Base-by-base conservation (phyloP, 2,797 vertebrate genomes). In the Sarcoramphus papa region DNA sequence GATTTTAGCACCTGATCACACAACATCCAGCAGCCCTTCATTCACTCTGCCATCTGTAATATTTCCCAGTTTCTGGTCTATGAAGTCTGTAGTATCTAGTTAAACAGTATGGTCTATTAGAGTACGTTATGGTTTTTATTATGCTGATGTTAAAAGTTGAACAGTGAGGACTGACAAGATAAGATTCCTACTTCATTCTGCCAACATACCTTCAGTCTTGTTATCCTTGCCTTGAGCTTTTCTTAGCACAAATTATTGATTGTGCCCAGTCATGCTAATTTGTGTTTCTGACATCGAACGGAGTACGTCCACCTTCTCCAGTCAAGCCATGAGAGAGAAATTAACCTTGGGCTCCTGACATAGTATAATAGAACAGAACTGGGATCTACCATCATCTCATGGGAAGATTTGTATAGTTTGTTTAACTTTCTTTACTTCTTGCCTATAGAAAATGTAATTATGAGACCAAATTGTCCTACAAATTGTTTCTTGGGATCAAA, bases 191-290 rank as follows among this genome's bases (percentile, higher is more conserved):
- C 40, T 85, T 88, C 60, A 67, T 74, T 85, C 60, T 74, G 43
- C 67, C 74, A 87, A 47, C 43, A 82, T 22, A 76, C 25, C 54
- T 89, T 87, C 70, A 67, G 40, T 74, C 75, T 94, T 80, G 63
- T 74, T 94, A 92, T 93, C 81, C 64, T 93, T 91, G 74, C 74
- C 95, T 89, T 76, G 78, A 83, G 75, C 82, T 95, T 95, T 85
- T 57, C 92, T 95, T 94, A 93, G 74, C 33, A 92, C 76, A 82
- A 72, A 75, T 35, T 94, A 91, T 79, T 91, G 85, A 95, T 85
- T 90, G 51, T 43, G 51, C 27, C 40, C 57, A 53, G 23, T 62
- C 67, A 90, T 43, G 50, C 25, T 92, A 85, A 94, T 96, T 91
- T 85, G 81, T 68, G 40, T 87, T 91, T 82, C 86, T 92, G 89